Conservation (phyloP, 2,888 invertebrate species). For the Acleris emargana region DNA sequence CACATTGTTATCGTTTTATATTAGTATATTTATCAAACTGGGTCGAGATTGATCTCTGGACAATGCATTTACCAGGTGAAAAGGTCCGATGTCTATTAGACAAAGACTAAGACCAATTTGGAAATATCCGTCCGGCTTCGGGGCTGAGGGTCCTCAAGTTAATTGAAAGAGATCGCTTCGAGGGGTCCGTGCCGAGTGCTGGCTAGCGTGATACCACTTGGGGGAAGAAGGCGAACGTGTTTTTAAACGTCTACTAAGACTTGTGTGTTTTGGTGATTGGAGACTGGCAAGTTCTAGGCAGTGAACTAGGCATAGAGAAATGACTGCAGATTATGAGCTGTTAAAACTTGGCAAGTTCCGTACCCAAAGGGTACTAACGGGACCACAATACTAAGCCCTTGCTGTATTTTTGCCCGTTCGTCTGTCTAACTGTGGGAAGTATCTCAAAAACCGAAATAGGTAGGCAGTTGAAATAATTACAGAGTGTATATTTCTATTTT, state of each 20-base stretch:
- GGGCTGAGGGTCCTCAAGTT: slow-evolving; percentile 62
- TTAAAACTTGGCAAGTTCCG: no score
- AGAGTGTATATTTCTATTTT: no score
- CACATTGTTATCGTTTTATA: no score
- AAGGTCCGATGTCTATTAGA: slow-evolving; percentile 26
- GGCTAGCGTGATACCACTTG: slow-evolving; percentile 55
- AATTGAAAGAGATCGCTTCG: slow-evolving; percentile 77
- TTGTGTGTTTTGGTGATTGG: slow-evolving; percentile 5
- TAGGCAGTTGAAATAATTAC: no score
- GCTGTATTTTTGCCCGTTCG: no score
- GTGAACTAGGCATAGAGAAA: not conserved
- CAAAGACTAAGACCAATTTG: slow-evolving; percentile 37
- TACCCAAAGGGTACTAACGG: no score
- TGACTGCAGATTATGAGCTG: no score
- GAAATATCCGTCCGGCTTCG: slow-evolving; percentile 40
- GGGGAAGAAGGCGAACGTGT: slow-evolving; percentile 38
- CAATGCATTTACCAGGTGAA: slow-evolving; percentile 31
- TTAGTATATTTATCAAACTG: no score
- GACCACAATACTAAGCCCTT: no score
- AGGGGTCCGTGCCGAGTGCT: slow-evolving; percentile 55
- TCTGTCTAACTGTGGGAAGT: no score
- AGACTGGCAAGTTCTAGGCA: no score
- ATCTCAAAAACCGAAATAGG: no score
- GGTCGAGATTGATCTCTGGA: slow-evolving; percentile 38
- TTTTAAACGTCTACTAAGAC: slow-evolving; percentile 26